Percentiles rank a stretch among this genome's conserved stretches.
phyloP scores from a whole-genome alignment of 2,113 vertebrate species.

The Bettongia penicillata region DNA sequence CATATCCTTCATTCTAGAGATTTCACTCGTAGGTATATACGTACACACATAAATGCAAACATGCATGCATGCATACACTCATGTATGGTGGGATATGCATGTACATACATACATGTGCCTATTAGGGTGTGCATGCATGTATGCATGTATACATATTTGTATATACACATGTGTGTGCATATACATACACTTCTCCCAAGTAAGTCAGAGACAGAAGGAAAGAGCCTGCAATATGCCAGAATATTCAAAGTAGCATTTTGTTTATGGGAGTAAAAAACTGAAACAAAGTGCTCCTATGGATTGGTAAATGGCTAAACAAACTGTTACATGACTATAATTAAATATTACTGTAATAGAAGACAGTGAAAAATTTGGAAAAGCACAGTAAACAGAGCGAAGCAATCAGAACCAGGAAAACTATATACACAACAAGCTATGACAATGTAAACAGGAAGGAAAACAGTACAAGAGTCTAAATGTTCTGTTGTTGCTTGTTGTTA shows the following conservation, averaged over 20 bases:
- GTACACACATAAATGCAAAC: not conserved
- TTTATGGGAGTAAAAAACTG: not conserved
- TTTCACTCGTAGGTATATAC: not conserved
- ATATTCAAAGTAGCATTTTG: not conserved
- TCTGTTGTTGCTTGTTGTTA: not conserved
- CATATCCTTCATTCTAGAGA: not conserved
- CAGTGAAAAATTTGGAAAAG: not conserved
- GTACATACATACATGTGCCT: not conserved
- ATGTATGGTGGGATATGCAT: not conserved
- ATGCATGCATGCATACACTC: not conserved
- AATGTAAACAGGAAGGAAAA: not conserved
- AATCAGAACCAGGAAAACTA: not conserved
- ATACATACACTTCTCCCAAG: not conserved
- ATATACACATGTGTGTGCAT: not conserved
- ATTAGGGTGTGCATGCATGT: not conserved
- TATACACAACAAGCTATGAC: not conserved
- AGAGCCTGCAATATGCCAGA: not conserved
- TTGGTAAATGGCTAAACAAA: not conserved
- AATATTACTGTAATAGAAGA: not conserved
- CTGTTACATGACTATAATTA: not conserved
- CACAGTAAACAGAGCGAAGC: not conserved
- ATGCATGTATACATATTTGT: not conserved
- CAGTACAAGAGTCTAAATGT: not conserved
- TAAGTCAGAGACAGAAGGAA: not conserved
- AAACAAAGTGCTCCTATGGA: not conserved